These are phyloP conservation scores for Drosophila sproati DNA, from an alignment of 1,140 invertebrate species.

Conservation along the genomic window DNA sequence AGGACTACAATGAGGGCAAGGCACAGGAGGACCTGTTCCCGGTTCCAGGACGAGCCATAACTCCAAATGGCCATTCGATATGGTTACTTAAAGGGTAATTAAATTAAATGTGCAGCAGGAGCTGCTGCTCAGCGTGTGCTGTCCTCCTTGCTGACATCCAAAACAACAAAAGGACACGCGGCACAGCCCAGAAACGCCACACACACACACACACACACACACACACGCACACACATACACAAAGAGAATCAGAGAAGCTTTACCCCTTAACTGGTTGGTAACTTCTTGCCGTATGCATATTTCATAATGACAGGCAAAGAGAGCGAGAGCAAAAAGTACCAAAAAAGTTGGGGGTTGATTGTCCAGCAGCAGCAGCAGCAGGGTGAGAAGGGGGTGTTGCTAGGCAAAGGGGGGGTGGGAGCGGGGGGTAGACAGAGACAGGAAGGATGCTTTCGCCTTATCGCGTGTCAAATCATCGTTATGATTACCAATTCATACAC, in stretches of 20 bases:
- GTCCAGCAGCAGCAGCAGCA: conserved; percentile 1
- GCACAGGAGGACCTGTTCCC: not conserved
- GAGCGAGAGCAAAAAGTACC: not conserved
- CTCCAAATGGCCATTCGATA: conserved; percentile 79
- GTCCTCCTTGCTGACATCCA: conserved; percentile 67
- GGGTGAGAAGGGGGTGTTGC: conserved; percentile 34
- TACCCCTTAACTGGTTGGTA: conserved; percentile 35
- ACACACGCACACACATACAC: not conserved
- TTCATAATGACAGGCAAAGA: conserved; percentile 68
- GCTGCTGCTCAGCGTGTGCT: conserved; percentile 33
- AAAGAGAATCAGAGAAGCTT: conserved; percentile 41
- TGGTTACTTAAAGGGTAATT: conserved; percentile 84
- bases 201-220: too few relatives aligned
- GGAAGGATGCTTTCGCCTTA: conserved; percentile 66
- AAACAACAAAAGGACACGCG: conserved; percentile 49
- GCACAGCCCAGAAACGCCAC: conserved; percentile 14
- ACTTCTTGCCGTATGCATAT: conserved; percentile 67
- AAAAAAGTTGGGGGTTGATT: conserved; percentile 1
- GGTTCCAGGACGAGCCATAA: conserved; percentile 44
- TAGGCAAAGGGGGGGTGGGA: not conserved
- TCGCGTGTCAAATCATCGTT: conserved; percentile 84
- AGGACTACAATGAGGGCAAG: not conserved
- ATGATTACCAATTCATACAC: conserved; percentile 52
- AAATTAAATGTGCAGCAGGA: conserved; percentile 69
- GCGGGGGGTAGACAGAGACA: not conserved